A percentile compares a stretch with the other conserved stretches of the same genome.
These are phyloP conservation scores for Lithosia quadra DNA, from an alignment of 2,888 invertebrate genomes.

Conservation along the genomic window DNA sequence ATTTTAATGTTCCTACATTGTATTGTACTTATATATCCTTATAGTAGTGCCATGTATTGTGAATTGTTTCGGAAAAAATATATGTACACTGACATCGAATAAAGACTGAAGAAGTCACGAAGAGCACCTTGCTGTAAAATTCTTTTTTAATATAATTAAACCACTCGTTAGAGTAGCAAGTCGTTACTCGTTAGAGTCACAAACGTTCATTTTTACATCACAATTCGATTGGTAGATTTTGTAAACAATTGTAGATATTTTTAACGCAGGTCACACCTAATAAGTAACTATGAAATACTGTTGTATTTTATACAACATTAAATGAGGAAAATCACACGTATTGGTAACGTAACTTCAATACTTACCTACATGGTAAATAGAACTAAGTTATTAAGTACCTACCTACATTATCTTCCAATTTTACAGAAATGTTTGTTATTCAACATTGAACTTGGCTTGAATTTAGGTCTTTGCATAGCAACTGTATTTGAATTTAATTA, in stretches of 20 bases:
- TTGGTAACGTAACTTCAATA: not conserved
- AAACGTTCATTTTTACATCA: not conserved
- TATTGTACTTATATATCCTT: slow-evolving; percentile 72
- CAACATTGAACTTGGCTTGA: too few species aligned
- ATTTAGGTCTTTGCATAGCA: too few species aligned
- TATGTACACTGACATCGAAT: slow-evolving; percentile 74
- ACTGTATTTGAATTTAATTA: too few species aligned
- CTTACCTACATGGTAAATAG: not conserved
- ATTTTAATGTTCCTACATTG: slow-evolving; percentile 75
- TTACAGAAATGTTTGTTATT: too few species aligned
- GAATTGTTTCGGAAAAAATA: slow-evolving; percentile 46
- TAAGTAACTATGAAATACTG: not conserved
- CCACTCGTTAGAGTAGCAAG: slow-evolving; percentile 35
- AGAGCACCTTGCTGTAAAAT: slow-evolving; percentile 42
- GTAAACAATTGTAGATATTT: not conserved
- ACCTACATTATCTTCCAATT: not conserved
- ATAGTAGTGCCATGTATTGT: slow-evolving; percentile 78
- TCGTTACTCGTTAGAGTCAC: too few species aligned
- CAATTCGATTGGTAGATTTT: not conserved
- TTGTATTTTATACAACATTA: not conserved
- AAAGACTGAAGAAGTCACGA: slow-evolving; percentile 76
- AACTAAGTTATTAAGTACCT: not conserved
- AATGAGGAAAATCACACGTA: not conserved
- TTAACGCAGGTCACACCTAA: not conserved
- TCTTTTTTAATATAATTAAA: slow-evolving; percentile 25